These are phyloP conservation scores for Leptinotarsa defecta DNA, from an alignment of 1,140 invertebrate genomes.

Conservation along the genomic window DNA sequence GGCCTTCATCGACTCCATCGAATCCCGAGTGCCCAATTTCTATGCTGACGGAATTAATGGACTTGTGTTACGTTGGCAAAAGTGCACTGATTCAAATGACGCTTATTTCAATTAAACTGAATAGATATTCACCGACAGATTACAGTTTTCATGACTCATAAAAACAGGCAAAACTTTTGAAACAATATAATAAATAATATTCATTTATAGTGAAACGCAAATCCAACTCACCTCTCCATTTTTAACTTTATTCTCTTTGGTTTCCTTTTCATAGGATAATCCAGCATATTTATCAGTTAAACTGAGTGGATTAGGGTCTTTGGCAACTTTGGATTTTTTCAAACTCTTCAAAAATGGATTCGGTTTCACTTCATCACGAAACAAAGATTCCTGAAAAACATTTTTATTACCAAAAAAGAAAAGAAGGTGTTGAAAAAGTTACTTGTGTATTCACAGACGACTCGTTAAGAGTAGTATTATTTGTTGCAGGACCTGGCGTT, in stretches of 20 bases:
- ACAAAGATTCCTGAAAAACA: slow-evolving; percentile 35
- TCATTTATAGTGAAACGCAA: too few relatives aligned
- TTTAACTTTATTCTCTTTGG: slow-evolving; percentile 32
- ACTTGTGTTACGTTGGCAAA: too few relatives aligned
- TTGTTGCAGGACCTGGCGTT: slow-evolving; percentile 17
- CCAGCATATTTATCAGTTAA: slow-evolving; percentile 45
- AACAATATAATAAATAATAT: too few relatives aligned
- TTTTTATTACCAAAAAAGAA: slow-evolving; percentile 3
- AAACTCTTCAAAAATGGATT: slow-evolving; percentile 35
- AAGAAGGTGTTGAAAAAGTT: background rate
- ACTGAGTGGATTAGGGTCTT: slow-evolving; percentile 40
- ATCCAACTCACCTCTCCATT: slow-evolving; percentile 27
- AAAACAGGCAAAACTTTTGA: too few relatives aligned
- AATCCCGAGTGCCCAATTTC: too few relatives aligned
- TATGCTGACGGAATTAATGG: too few relatives aligned
- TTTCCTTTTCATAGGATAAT: slow-evolving; percentile 32
- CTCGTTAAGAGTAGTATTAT: slow-evolving; percentile 16
- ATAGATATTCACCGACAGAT: too few relatives aligned
- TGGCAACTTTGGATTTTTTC: slow-evolving; percentile 36
- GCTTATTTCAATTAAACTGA: too few relatives aligned
- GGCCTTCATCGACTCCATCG: too few relatives aligned
- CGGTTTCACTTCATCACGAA: background rate
- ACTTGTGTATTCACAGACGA: slow-evolving; percentile 33
- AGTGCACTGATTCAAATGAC: too few relatives aligned
- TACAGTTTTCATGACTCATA: too few relatives aligned